Base-by-base conservation (phyloP, 2,888 invertebrate genomes). In the Luperina testacea region DNA sequence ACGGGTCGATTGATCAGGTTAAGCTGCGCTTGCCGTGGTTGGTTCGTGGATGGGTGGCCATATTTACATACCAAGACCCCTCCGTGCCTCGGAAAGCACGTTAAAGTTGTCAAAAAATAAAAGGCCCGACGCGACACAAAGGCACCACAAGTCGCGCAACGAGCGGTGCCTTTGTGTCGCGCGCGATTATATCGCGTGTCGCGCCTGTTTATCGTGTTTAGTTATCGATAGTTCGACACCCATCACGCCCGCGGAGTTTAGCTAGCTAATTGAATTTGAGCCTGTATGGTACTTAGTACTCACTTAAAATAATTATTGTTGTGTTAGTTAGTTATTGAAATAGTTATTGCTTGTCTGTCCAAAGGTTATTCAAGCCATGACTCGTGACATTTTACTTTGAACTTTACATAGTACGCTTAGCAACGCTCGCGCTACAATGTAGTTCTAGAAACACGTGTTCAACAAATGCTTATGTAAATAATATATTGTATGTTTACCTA, bases 351-450 rank as follows among this genome's bases (percentile, higher is more conserved):
- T 7, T 38, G 45, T 5, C 17, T 20, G 61, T 27, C 15, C 77
- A 61, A 77, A 75, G 75, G 61, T 51, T 61, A 48, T 15, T 32
- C 17, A 45, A 9, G 48, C 9, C 59, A 61, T 64, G 61, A 53
- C 59, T 81, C 59, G 27, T 61, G 51, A 32, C 42, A 78, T 78
- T 81, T 71, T 59, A n/a, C 73, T 45, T 32, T 78, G n/a, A 61
- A 70, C 48, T 81, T 71, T n/a, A 72, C 32, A 9, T 9, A 67
- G 6, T 65, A 24, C 2, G 8, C 51, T 63, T n/a, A 45, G 81
- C n/a, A 32, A 63, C 51, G 24, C n/a, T n/a, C n/a, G n/a, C n/a
- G n/a, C 15, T 79, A 9, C 38, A 38, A 32, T 32, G 32, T 32
- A 32, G n/a, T n/a, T 38, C 5, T 38, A 17, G 1, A 53, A 53